Percentiles rank a stretch among this genome's conserved stretches.
phyloP scores from a whole-genome alignment of 1,140 invertebrate species.

The silkworm (Bombyx mori) region DNA sequence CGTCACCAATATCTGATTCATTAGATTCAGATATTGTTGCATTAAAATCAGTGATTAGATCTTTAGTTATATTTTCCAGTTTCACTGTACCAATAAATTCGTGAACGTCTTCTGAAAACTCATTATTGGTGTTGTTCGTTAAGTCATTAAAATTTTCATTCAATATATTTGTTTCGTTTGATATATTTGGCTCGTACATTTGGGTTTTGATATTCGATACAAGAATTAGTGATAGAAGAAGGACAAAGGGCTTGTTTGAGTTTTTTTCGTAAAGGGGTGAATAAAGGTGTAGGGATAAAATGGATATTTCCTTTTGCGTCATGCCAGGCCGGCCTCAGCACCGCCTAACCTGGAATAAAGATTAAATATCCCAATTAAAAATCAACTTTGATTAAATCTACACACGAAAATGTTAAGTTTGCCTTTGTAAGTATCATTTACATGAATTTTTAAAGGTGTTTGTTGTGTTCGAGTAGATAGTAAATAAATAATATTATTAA shows the following conservation, averaged over 20 bases:
- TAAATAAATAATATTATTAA: too few species aligned
- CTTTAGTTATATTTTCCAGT: too few species aligned
- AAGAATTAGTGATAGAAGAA: slow-evolving; percentile 16
- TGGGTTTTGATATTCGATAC: slow-evolving; percentile 35
- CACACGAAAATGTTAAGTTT: too few species aligned
- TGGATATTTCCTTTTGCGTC: slow-evolving; percentile 35
- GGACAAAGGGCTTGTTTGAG: slow-evolving; percentile 31
- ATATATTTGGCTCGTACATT: slow-evolving; percentile 22
- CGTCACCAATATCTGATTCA: background rate
- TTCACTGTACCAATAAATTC: too few species aligned
- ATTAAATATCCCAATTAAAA: slow-evolving; percentile 8
- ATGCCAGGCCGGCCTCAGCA: slow-evolving; percentile 55
- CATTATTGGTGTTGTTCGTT: background rate
- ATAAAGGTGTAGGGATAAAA: slow-evolving; percentile 31
- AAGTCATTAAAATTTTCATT: slow-evolving; percentile 6
- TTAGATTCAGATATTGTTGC: too few species aligned
- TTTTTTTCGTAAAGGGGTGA: slow-evolving; percentile 38
- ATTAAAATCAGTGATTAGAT: too few species aligned
- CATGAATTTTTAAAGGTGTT: too few species aligned
- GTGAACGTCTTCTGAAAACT: too few species aligned
- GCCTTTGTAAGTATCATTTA: too few species aligned
- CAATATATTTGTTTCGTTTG: background rate
- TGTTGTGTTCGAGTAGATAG: too few species aligned
- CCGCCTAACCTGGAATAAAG: slow-evolving; percentile 47
- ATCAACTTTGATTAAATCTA: too few species aligned